Conservation (phyloP, 2,113 vertebrate species). For the Globicephala melas region DNA sequence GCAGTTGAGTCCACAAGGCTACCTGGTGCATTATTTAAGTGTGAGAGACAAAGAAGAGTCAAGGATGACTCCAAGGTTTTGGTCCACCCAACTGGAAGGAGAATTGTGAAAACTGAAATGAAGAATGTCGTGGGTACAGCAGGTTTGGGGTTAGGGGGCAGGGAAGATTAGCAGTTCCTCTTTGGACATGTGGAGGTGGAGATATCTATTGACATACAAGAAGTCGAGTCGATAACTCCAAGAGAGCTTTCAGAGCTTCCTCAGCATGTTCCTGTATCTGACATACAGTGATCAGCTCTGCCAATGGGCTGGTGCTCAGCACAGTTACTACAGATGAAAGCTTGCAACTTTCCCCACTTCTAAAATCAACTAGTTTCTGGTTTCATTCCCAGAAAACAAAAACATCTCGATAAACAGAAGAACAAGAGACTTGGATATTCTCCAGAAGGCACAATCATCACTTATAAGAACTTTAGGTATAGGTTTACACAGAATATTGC, state of each 20-base stretch:
- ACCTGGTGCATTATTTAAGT: not conserved
- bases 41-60: not conserved
- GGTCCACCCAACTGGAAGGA: not conserved
- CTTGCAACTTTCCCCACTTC: not conserved
- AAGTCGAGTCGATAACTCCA: not conserved
- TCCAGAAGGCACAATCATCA: not conserved
- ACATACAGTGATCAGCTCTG: not conserved
- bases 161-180: not conserved
- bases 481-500: not conserved
- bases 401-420: not conserved
- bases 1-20: not conserved
- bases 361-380: not conserved
- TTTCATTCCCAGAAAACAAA: not conserved
- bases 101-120: not conserved
- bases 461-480: not conserved
- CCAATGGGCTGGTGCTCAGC: too few relatives aligned
- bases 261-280: not conserved
- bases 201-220: not conserved
- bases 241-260: not conserved
- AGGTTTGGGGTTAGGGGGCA: not conserved
- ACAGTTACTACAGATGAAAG: too few relatives aligned
- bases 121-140: not conserved
- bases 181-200: not conserved
- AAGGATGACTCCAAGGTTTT: not conserved
- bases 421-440: not conserved